phyloP scores from a whole-genome alignment of 2,888 invertebrate species.

The Timandra comae region DNA sequence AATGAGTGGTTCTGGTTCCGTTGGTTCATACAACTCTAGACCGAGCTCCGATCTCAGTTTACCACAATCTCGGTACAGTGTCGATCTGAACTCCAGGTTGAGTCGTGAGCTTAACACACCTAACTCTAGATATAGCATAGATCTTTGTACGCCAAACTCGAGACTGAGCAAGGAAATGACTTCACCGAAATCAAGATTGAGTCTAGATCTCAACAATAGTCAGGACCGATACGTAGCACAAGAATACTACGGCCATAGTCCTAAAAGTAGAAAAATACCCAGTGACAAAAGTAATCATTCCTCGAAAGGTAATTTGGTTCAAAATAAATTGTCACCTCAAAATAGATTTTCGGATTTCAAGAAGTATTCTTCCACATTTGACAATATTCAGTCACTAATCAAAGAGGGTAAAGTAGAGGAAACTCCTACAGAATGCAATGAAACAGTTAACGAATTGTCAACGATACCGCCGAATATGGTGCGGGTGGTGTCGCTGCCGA shows the following conservation, averaged over 20 bases:
- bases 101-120: constrained; percentile 78
- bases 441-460: constrained; percentile 79
- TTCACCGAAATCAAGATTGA: constrained; percentile 77
- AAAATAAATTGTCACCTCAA: constrained; percentile 72
- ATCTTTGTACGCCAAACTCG: constrained; percentile 79
- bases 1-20: constrained; percentile 71
- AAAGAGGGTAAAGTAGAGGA: constrained; percentile 82
- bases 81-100: constrained; percentile 72
- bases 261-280: constrained; percentile 62
- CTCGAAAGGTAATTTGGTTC: constrained; percentile 46
- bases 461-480: constrained; percentile 80
- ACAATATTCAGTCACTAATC: constrained; percentile 84
- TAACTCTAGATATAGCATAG: constrained; percentile 81
- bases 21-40: constrained; percentile 78
- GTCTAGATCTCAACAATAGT: constrained; percentile 78
- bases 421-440: constrained; percentile 68
- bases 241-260: constrained; percentile 68
- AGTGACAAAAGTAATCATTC: constrained; percentile 46
- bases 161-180: constrained; percentile 76
- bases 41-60: constrained; percentile 79
- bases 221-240: constrained; percentile 63
- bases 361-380: constrained; percentile 85
- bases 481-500: constrained; percentile 82
- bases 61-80: constrained; percentile 76
- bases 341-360: constrained; percentile 79